Evolutionary conservation across 2,797 vertebrate genomes (phyloP), one percentile per base, ranked within the genome.

Genomic region (Falco columbarius): DNA sequence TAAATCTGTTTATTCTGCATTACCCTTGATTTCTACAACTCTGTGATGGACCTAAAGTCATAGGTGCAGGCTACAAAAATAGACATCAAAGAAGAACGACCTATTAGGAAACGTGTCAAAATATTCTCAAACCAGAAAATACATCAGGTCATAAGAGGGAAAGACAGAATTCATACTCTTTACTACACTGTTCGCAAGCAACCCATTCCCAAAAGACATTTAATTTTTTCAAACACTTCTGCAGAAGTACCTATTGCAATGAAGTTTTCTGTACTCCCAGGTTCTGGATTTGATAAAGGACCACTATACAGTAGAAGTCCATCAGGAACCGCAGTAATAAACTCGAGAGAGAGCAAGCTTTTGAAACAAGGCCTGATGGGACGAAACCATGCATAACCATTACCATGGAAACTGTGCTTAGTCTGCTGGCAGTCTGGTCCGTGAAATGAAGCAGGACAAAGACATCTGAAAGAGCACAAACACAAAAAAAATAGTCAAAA

Each of bases 391-490:
- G 98, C 98, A 96, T 98, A 99, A 94, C 99, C 98, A 95, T 98
- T 98, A 95, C 98, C 98, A 81, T 98, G 98, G 98, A 99, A 99
- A 98, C 98, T 98, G 97, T 98, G 98, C 95, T 98, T 98, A 85
- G 98, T 98, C 96, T 98, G 98, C 97, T 99, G 98, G 98, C 99
- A 99, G 71, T 99, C 98, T 6, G 98, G 98, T 63, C 99, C 99
- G n/a, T 98, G 98, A 44, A 98, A 99, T 14, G 98, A 98, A 80
- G 98, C 90, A 22, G 98, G 98, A 95, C 99, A 99, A 62, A 98
- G 98, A 97, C 99, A 99, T 97, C 98, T 99, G 92, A 96, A 91
- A 81, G 30, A 90, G 30, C 54, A 96, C 27, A 73, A 81, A 89
- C 17, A 86, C 40, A 95, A 79, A 34, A 79, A 34, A 87, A 86